Base-by-base conservation (phyloP, 2,797 vertebrate species). In the Manis pentadactyla region DNA sequence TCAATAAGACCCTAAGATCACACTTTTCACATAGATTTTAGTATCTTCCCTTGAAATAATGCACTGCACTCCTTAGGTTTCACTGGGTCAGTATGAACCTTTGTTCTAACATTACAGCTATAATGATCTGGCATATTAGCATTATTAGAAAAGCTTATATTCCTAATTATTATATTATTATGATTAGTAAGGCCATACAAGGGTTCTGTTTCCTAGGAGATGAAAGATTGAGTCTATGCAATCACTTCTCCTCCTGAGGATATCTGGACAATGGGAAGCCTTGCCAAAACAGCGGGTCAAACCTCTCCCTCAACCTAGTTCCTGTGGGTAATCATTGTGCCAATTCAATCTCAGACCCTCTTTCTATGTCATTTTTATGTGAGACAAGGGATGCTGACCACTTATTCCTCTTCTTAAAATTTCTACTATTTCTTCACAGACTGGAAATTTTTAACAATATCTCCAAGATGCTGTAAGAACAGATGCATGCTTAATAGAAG, bases 61-160 rank as follows among this genome's bases (percentile, higher is more conserved):
- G 3, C 27, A 34, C 39, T 39, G 1, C 4, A 63, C 10, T 63
- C 55, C 37, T 21, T 84, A 77, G 84, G 29, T 82, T 93, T 90
- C 42, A 66, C 42, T 87, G 68, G 69, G 53, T 81, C 89, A 91
- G 86, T 63, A 85, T 73, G 78, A 96, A 77, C 61, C 21, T 78
- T 85, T 68, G 75, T 90, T 39, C 46, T 77, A 83, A 92, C 13
- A 25, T 88, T 69, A 57, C 2, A 12, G 63, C 61, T 59, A 68
- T 7, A 68, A 39, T 53, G 59, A 66, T 90, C 85, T 59, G 37
- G 42, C 37, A 63, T 87, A 21, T 87, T 83, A 81, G 49, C 63
- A 31, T 87, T 90, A 96, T 92, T 96, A 94, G 66, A 87, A 93
- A 77, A 79, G 59, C 17, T 96, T 79, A 83, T 74, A 93, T 85